A percentile compares a stretch with the other conserved stretches of the same genome.
Evolutionary conservation across 2,113 vertebrate species (phyloP).

Genomic region (Eulemur macaco): DNA sequence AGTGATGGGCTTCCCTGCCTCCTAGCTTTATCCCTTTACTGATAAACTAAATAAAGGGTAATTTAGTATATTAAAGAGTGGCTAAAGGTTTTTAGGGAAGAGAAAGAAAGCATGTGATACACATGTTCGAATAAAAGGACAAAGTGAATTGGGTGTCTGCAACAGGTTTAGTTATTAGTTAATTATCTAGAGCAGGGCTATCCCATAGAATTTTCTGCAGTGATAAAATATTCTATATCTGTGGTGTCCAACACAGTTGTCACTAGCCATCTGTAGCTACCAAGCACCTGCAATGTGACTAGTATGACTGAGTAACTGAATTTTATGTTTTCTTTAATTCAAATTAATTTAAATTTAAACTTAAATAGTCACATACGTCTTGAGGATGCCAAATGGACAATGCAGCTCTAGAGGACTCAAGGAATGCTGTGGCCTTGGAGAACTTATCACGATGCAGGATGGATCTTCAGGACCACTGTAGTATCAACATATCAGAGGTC

Average conservation of each 20-base stretch:
- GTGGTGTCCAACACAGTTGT: background rate
- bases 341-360: background rate
- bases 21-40: background rate
- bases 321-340: background rate
- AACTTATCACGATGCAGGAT: background rate
- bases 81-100: background rate
- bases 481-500: background rate
- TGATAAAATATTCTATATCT: background rate
- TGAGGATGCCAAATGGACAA: background rate
- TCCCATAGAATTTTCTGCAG: background rate
- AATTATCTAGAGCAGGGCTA: background rate
- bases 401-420: background rate
- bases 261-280: background rate
- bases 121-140: background rate
- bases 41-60: background rate
- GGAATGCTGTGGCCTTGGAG: background rate
- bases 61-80: background rate
- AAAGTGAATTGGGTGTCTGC: background rate
- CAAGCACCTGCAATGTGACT: background rate
- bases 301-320: background rate
- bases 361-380: background rate
- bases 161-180: background rate
- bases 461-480: background rate
- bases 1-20: background rate
- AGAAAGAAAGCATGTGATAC: background rate